Evolutionary conservation across 2,888 invertebrate species (phyloP), one percentile per base, ranked within the genome.

Genomic region (Leptura quadrifasciata): DNA sequence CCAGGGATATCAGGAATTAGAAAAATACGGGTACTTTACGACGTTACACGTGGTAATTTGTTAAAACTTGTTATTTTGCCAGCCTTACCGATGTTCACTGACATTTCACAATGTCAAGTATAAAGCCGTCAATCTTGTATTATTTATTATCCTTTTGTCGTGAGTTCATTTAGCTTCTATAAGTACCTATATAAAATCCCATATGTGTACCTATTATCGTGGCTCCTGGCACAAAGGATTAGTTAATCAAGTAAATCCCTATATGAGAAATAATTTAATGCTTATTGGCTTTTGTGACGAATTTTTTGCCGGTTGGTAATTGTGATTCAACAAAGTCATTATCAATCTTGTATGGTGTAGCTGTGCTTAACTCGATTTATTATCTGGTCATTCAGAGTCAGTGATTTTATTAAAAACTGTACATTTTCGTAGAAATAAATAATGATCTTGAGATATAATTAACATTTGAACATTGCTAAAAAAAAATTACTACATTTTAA

Each of bases 11-110:
- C 47, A n/a, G 9, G 24, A 65, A 52, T 65, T 52, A 52, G 18
- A 65, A 65, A 65, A 39, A 20, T 65, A n/a, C n/a, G n/a, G n/a
- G n/a, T n/a, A 65, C 24, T 65, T 65, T 65, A 65, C 10, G 65
- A 65, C 17, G 24, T 2, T 65, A 47, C n/a, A 31, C 60, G 8
- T 39, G 17, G 65, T 52, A 65, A 65, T 65, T 65, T 47, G 65
- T 65, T 65, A 31, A 65, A 39, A 39, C 65, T 65, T 21, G 47
- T 65, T 10, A 35, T 64, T 47, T 20, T 27, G 27, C 60, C 27
- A n/a, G 27, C 60, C 31, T 17, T n/a, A 27, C 24, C 27, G 47
- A 31, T 39, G 65, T 65, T 65, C 52, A 39, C 39, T 52, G 52
- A 39, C 47, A 21, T 65, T 65, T 52, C n/a, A n/a, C n/a, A 65